Percentiles rank a stretch among this genome's conserved stretches.
Conservation (phyloP, 1,140 invertebrate genomes). For the Drosophila suzukii region DNA sequence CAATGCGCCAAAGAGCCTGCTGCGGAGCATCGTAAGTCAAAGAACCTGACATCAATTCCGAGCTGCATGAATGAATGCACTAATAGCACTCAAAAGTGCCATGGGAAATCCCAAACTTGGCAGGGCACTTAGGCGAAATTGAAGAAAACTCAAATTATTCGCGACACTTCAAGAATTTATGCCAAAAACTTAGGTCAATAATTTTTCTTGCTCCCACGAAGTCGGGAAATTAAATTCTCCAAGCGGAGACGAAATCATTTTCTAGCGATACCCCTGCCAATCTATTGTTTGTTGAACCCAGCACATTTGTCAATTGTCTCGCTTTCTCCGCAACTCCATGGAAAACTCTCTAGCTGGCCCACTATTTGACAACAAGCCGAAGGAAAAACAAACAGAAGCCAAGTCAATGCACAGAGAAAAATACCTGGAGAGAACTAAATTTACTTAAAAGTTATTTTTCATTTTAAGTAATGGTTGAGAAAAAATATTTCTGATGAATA, state of each 20-base stretch:
- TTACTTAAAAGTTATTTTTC: neutral
- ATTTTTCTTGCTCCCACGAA: slow-evolving; percentile 13
- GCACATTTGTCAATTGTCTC: slow-evolving; percentile 47
- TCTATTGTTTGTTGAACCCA: slow-evolving; percentile 26
- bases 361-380: slow-evolving; percentile 39
- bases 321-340: slow-evolving; percentile 13
- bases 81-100: slow-evolving; percentile 54
- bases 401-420: slow-evolving; percentile 4
- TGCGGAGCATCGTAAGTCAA: slow-evolving; percentile 67
- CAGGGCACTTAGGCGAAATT: slow-evolving; percentile 44
- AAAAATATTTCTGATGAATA: too few relatives aligned
- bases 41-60: slow-evolving; percentile 50
- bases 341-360: slow-evolving; percentile 7
- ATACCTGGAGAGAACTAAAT: neutral
- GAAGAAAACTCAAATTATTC: slow-evolving; percentile 56
- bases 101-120: slow-evolving; percentile 29
- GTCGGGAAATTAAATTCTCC: slow-evolving; percentile 39
- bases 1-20: slow-evolving; percentile 62
- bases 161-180: slow-evolving; percentile 70
- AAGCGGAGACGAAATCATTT: slow-evolving; percentile 18
- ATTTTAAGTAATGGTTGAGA: too few relatives aligned
- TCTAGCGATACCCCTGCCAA: slow-evolving; percentile 26
- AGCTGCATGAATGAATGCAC: slow-evolving; percentile 58
- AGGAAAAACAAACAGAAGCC: slow-evolving; percentile 39
- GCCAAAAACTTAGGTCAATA: slow-evolving; percentile 55